These are phyloP conservation scores for Coregonus clupeaformis DNA, from an alignment of 2,113 vertebrate species.

Conservation along the genomic window DNA sequence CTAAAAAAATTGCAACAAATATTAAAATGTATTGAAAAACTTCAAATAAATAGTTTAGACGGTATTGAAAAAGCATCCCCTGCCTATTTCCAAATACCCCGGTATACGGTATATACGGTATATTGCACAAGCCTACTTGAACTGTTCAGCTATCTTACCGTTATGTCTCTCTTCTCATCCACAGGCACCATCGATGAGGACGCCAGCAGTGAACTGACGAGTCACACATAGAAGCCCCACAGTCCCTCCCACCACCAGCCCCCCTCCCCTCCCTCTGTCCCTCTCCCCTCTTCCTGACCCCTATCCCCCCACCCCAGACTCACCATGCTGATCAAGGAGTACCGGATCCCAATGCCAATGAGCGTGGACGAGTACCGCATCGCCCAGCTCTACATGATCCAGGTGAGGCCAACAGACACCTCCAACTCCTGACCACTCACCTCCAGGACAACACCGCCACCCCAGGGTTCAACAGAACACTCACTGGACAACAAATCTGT, in stretches of 20 bases:
- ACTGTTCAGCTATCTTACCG: not conserved
- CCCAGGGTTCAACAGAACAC: not conserved
- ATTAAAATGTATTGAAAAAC: no score
- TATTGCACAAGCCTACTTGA: conserved; percentile 78
- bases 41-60: no score
- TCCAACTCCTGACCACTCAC: not conserved
- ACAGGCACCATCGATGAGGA: conserved; percentile 76
- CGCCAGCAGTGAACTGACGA: conserved; percentile 44
- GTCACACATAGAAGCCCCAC: conserved; percentile 46
- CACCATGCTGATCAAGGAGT: conserved; percentile 98
- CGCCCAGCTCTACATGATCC: conserved; percentile 98
- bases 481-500: no score
- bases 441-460: not conserved
- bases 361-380: conserved; percentile 98
- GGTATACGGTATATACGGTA: no score
- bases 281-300: conserved; percentile 49
- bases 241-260: conserved; percentile 65
- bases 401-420: conserved; percentile 75
- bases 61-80: no score
- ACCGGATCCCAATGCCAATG: conserved; percentile 95
- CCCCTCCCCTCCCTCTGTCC: conserved; percentile 53
- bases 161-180: conserved; percentile 65
- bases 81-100: no score
- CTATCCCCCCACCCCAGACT: conserved; percentile 72
- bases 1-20: no score